Evolutionary conservation across 2,113 vertebrate species (phyloP), one percentile per base, ranked within the genome.

Genomic region (Eleginops maclovinus): DNA sequence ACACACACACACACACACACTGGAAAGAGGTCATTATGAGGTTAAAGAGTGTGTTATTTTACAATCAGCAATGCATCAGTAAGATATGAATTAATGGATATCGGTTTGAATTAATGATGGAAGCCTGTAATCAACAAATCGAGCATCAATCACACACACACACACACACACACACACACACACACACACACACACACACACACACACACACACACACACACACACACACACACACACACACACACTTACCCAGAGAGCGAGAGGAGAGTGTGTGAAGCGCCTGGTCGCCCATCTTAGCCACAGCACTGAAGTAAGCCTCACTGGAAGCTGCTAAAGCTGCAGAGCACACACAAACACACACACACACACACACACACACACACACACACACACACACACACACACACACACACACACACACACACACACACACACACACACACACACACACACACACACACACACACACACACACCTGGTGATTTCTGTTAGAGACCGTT

Each of bases 231-330:
- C 62, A 76, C 19, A 73, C 9, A 56, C 51, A 63, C 49, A 70
- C 66, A 63, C 65, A 85, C 96, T 96, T 93, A 99, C 97, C 98
- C 51, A 99, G 91, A 59, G 96, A 90, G 9, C 94, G 95, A 0
- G 97, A 98, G 17, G 97, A 96, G 24, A 97, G 90, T 1, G 96
- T 98, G 89, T 96, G 95, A 62, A 99, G 85, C 0, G 98, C 97
- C 81, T 95, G 96, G 79, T 98, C 96, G 10, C 96, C 98, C 74
- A 99, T 97, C 91, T 97, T 97, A 83, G 96, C 95, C 3, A 98
- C 94, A 3, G 96, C 96, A 0, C 90, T 96, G 90, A 98, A 98
- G 91, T 98, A 97, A 17, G 96, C 94, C 79, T 98, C 96, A 8
- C 97, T 96, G 0, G 95, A 96, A 82, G 96, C 90, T 0, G 96